Evolutionary conservation across 2,888 invertebrate species (phyloP).

Genomic region (Drosophila nr. fundita): DNA sequence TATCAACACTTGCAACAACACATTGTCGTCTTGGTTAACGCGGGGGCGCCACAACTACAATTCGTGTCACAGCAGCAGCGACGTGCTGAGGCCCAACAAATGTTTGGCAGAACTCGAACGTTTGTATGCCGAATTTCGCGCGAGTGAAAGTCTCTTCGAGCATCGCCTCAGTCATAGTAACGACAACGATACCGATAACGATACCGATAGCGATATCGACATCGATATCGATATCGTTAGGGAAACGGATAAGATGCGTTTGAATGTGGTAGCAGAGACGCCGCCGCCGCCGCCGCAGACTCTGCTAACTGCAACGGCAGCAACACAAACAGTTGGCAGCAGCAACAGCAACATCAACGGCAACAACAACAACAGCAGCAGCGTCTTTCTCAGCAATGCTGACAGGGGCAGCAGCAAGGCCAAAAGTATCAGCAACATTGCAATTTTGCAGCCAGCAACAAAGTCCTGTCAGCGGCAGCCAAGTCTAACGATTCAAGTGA

Average conservation of each 20-base stretch:
- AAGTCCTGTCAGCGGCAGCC: constrained; percentile 80
- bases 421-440: constrained; percentile 63
- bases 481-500: constrained; percentile 85
- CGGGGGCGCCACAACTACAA: constrained; percentile 49
- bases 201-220: constrained; percentile 37
- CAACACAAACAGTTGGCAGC: constrained; percentile 24
- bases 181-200: constrained; percentile 39
- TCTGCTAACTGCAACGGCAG: constrained; percentile 54
- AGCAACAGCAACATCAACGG: constrained; percentile 34
- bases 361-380: constrained; percentile 28
- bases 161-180: constrained; percentile 44
- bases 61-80: constrained; percentile 44
- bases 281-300: constrained; percentile 37
- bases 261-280: constrained; percentile 81
- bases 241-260: constrained; percentile 76
- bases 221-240: constrained; percentile 18
- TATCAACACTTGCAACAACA: constrained; percentile 37
- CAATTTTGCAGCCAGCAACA: constrained; percentile 57
- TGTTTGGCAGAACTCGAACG: constrained; percentile 83
- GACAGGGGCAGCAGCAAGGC: constrained; percentile 39
- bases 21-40: constrained; percentile 52
- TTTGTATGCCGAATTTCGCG: constrained; percentile 83
- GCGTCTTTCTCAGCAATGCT: constrained; percentile 74
- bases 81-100: constrained; percentile 80
- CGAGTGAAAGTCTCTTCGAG: constrained; percentile 82